Evolutionary conservation across 2,888 invertebrate genomes (phyloP).

Genomic region (Diadromus collaris): DNA sequence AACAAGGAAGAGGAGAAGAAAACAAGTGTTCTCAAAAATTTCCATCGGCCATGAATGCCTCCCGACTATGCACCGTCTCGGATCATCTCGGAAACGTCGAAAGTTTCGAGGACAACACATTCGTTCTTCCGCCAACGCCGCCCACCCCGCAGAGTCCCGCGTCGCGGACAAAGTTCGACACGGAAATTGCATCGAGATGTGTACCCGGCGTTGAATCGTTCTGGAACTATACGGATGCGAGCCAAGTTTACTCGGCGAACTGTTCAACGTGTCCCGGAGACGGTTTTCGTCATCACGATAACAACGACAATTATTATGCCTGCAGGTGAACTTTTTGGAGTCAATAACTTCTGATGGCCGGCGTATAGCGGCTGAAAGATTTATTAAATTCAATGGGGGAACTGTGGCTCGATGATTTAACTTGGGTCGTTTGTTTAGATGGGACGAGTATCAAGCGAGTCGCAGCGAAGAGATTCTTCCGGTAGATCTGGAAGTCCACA

Average conservation of each 20-base stretch:
- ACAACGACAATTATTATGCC: constrained; percentile 64
- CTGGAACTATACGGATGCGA: constrained; percentile 34
- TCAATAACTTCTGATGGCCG: neutral
- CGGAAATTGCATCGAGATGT: constrained; percentile 30
- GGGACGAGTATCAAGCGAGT: constrained; percentile 41
- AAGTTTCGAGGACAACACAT: constrained; percentile 56
- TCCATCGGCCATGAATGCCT: constrained; percentile 47
- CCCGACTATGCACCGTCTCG: constrained; percentile 30
- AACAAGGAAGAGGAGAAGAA: neutral
- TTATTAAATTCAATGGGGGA: too few species aligned
- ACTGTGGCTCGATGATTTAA: too few species aligned
- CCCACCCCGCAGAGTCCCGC: constrained; percentile 59
- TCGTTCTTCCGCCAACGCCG: constrained; percentile 66
- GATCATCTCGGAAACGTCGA: constrained; percentile 19
- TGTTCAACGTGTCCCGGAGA: constrained; percentile 32
- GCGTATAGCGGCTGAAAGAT: too few species aligned
- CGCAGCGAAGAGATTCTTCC: constrained; percentile 15
- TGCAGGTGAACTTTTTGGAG: constrained; percentile 60
- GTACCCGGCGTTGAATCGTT: constrained; percentile 19
- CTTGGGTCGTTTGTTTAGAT: constrained; percentile 32
- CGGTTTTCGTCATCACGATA: constrained; percentile 57
- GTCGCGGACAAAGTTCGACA: constrained; percentile 20
- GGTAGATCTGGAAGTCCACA: neutral
- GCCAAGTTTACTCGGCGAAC: constrained; percentile 6
- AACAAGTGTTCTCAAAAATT: constrained; percentile 32